Evolutionary conservation across 2,113 vertebrate genomes (phyloP).

Genomic region (Aldabrachelys gigantea): DNA sequence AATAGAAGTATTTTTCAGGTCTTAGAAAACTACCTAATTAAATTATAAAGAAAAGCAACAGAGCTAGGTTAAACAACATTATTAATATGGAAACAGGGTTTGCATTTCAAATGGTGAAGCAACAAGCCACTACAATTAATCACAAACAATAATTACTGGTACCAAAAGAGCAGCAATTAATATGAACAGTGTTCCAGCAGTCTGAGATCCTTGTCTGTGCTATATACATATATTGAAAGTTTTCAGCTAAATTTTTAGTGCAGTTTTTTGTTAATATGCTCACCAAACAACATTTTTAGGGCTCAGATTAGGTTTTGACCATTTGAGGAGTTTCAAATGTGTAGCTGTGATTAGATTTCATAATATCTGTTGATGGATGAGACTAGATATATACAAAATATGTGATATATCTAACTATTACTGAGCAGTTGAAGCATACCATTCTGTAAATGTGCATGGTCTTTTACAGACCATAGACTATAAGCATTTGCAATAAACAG

Average conservation of each 20-base stretch:
- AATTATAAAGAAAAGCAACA: not conserved
- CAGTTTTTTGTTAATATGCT: not conserved
- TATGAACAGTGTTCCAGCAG: not conserved
- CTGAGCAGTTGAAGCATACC: not conserved
- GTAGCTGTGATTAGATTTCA: not conserved
- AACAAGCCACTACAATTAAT: not conserved
- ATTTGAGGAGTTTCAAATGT: not conserved
- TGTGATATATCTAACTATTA: not conserved
- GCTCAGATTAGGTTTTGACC: not conserved
- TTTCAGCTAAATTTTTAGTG: not conserved
- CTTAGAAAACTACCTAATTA: not conserved
- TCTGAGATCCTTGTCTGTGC: not conserved
- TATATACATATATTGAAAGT: not conserved
- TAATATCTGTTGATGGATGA: not conserved
- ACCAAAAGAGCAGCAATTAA: not conserved
- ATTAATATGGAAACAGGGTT: not conserved
- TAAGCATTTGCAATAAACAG: too few relatives aligned
- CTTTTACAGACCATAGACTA: too few relatives aligned
- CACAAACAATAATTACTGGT: conserved; percentile 27
- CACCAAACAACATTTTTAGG: not conserved
- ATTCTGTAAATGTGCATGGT: too few relatives aligned
- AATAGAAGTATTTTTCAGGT: not conserved
- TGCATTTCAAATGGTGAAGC: conserved; percentile 19
- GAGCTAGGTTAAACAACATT: not conserved
- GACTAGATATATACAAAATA: not conserved